These are phyloP conservation scores for Parotocinclus haroldoi DNA, from an alignment of 2,797 vertebrate genomes.

Conservation along the genomic window DNA sequence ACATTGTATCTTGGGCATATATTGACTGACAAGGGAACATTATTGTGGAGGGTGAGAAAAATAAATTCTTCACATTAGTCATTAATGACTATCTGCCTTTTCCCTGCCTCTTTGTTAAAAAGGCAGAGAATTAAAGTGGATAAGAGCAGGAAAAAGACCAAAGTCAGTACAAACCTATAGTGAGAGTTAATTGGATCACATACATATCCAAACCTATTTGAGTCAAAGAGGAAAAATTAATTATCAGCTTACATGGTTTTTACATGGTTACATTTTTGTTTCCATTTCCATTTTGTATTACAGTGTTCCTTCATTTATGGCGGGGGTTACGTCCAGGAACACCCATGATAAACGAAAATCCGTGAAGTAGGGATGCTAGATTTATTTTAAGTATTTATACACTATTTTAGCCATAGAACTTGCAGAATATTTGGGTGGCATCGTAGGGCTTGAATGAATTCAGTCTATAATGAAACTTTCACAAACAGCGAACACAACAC, in stretches of 20 bases:
- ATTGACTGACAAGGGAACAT: constrained; percentile 16
- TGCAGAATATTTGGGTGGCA: too few species aligned
- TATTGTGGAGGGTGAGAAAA: constrained; percentile 9
- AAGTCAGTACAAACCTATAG: constrained; percentile 46
- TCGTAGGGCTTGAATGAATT: too few species aligned
- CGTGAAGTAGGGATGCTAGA: too few species aligned
- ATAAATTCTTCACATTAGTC: constrained; percentile 32
- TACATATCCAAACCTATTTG: constrained; percentile 43
- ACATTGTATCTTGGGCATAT: constrained; percentile 12
- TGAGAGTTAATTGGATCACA: constrained; percentile 29
- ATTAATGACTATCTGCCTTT: constrained; percentile 27
- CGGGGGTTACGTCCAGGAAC: too few species aligned
- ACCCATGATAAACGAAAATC: too few species aligned
- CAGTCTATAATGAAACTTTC: too few species aligned
- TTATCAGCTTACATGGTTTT: constrained; percentile 48
- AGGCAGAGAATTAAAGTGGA: constrained; percentile 65
- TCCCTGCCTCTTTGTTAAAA: constrained; percentile 48
- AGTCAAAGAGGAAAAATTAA: constrained; percentile 50
- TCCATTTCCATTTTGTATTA: too few species aligned
- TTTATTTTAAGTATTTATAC: too few species aligned
- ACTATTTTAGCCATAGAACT: too few species aligned
- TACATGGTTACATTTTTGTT: too few species aligned
- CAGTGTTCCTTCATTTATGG: too few species aligned
- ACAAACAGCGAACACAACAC: too few species aligned
- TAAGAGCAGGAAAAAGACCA: constrained; percentile 48